Conservation (phyloP, 2,113 vertebrate species). For the Plotosus lineatus region DNA sequence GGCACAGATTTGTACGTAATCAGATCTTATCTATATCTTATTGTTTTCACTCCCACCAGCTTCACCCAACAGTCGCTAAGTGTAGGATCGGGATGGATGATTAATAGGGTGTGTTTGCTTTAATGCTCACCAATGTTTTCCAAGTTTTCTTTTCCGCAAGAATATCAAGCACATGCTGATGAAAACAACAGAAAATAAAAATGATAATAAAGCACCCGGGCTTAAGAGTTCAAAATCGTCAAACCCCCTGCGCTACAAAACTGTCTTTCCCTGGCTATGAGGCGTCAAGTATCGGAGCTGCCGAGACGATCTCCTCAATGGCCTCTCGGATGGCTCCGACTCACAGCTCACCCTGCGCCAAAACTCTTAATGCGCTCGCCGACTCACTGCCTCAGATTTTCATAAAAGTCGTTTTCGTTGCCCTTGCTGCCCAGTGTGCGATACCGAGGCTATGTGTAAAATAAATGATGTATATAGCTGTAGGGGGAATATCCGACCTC, state of each 20-base stretch:
- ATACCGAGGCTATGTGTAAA: constrained; percentile 97
- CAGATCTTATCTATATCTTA: not conserved
- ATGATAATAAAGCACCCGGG: constrained; percentile 9
- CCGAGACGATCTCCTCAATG: constrained; percentile 34
- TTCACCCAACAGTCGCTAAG: constrained; percentile 24
- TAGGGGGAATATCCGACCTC: constrained; percentile 90
- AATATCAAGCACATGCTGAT: constrained; percentile 36
- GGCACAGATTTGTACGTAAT: not conserved
- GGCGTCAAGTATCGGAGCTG: constrained; percentile 36
- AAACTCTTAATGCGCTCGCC: constrained; percentile 68
- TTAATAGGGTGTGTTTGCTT: constrained; percentile 28
- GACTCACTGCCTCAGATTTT: constrained; percentile 58
- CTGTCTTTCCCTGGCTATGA: constrained; percentile 36
- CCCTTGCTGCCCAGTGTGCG: constrained; percentile 88
- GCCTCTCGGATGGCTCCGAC: constrained; percentile 37
- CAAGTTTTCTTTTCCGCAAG: constrained; percentile 37
- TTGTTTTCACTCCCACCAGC: constrained; percentile 10
- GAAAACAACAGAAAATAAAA: constrained; percentile 23
- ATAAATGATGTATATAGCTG: constrained; percentile 99
- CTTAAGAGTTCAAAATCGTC: constrained; percentile 44
- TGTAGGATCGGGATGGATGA: constrained; percentile 16
- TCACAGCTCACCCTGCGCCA: constrained; percentile 60
- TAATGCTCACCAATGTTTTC: constrained; percentile 23
- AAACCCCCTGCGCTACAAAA: constrained; percentile 33
- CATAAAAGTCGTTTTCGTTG: constrained; percentile 79